A percentile compares a stretch with the other conserved stretches of the same genome.
phyloP scores from a whole-genome alignment of 2,113 vertebrate genomes.

The Amazona vittata region DNA sequence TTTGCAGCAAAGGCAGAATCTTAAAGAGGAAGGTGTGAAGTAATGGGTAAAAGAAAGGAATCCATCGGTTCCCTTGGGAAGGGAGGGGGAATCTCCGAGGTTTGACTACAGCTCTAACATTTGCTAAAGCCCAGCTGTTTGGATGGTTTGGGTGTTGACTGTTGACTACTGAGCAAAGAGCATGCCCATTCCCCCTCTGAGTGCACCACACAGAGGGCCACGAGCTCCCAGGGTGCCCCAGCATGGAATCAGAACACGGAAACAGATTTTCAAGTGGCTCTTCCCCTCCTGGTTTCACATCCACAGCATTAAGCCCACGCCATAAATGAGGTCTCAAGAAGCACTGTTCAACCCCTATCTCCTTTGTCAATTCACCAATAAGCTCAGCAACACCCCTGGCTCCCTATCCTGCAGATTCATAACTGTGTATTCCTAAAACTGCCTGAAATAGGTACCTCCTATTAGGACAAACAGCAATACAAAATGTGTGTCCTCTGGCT shows the following conservation, averaged over 20 bases:
- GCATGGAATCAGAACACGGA: neutral
- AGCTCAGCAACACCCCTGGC: neutral
- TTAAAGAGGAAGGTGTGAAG: constrained; percentile 38
- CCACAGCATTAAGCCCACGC: neutral
- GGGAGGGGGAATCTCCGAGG: neutral
- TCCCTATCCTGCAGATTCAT: neutral
- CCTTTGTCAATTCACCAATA: neutral
- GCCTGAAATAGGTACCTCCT: neutral
- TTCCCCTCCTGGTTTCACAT: neutral
- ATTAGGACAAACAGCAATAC: neutral
- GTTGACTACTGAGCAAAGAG: neutral
- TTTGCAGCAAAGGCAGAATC: neutral
- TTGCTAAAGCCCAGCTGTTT: constrained; percentile 5
- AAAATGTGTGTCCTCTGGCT: neutral
- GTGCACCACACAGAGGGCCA: neutral
- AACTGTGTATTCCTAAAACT: neutral
- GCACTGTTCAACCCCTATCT: neutral
- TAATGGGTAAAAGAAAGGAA: constrained; percentile 19
- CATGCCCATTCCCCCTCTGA: neutral
- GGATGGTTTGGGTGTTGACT: neutral
- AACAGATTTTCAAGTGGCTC: neutral
- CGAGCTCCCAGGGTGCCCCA: neutral
- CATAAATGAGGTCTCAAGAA: neutral
- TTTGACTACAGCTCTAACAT: neutral
- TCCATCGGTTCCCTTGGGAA: neutral